Percentiles rank a stretch among this genome's conserved stretches.
Evolutionary conservation across 2,888 invertebrate species (phyloP).

Genomic region (Antheraea yamamai): DNA sequence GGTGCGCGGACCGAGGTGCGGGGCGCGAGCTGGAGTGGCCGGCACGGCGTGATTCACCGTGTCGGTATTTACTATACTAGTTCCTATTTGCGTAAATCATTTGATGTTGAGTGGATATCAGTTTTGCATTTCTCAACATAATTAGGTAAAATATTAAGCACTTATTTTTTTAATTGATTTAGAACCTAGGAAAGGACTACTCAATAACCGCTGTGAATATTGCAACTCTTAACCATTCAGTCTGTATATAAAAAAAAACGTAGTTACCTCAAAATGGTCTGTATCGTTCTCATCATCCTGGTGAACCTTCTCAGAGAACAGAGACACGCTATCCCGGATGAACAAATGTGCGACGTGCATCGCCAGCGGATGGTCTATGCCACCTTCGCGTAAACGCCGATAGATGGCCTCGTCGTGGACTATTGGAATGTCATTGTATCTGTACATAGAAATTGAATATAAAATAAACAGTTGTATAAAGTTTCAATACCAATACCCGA

Average conservation of each 20-base stretch:
- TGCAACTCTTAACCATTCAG: too few relatives aligned
- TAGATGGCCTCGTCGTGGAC: slow-evolving; percentile 93
- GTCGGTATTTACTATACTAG: too few relatives aligned
- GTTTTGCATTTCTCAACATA: too few relatives aligned
- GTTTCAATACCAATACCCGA: not conserved
- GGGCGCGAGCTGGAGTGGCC: too few relatives aligned
- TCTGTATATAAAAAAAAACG: not conserved
- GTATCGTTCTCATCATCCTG: slow-evolving; percentile 96
- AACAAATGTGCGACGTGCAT: slow-evolving; percentile 99
- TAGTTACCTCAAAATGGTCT: slow-evolving; percentile 97
- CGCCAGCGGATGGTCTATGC: slow-evolving; percentile 95
- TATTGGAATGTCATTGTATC: slow-evolving; percentile 96
- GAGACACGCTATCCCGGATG: slow-evolving; percentile 96
- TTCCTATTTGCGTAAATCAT: too few relatives aligned
- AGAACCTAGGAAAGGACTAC: too few relatives aligned
- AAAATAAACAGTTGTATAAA: not conserved
- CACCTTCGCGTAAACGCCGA: slow-evolving; percentile 90
- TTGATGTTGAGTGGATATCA: too few relatives aligned
- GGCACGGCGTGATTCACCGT: too few relatives aligned
- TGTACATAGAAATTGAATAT: slow-evolving; percentile 37
- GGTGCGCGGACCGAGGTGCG: too few relatives aligned
- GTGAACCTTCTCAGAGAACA: slow-evolving; percentile 96
- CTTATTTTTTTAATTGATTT: too few relatives aligned
- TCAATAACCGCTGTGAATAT: too few relatives aligned
- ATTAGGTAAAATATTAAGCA: too few relatives aligned